Percentiles rank a stretch among this genome's conserved stretches.
Evolutionary conservation across 2,888 invertebrate species (phyloP).

Genomic region (Chalcis sispes): DNA sequence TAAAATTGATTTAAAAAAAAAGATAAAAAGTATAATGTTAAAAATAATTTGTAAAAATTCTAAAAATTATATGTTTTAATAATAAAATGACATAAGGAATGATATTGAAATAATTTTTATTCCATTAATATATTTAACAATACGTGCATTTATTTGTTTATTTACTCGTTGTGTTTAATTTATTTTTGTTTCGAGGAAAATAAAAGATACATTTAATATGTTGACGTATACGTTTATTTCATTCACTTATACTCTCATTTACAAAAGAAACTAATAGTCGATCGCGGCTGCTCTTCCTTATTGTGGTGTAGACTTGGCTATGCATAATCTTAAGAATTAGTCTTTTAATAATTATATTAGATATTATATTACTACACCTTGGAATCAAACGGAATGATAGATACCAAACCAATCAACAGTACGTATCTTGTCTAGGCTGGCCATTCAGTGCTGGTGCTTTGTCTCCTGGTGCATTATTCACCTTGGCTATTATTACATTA

Average conservation of each 20-base stretch:
- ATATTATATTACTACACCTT: constrained; percentile 65
- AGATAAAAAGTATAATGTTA: too few species aligned
- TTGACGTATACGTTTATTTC: constrained; percentile 69
- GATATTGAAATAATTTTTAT: too few species aligned
- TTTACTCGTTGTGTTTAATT: too few species aligned
- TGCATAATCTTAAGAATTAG: constrained; percentile 65
- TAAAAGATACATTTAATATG: constrained; percentile 25
- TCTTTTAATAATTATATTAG: constrained; percentile 63
- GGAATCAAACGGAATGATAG: constrained; percentile 68
- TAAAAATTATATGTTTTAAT: too few species aligned
- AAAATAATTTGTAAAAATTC: too few species aligned
- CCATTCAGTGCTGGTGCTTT: constrained; percentile 60
- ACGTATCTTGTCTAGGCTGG: constrained; percentile 55
- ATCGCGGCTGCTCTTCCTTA: constrained; percentile 57
- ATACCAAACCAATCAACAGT: constrained; percentile 63
- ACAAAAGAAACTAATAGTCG: constrained; percentile 69
- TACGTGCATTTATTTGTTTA: too few species aligned
- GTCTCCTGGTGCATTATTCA: not conserved
- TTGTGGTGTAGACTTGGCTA: constrained; percentile 59
- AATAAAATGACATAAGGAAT: too few species aligned
- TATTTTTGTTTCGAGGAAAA: too few species aligned
- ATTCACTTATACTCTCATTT: constrained; percentile 69
- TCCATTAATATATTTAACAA: too few species aligned
- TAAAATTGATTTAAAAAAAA: too few species aligned
- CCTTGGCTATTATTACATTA: constrained; percentile 21